Base-by-base conservation (phyloP, 2,113 vertebrate species). In the Callipepla squamata region DNA sequence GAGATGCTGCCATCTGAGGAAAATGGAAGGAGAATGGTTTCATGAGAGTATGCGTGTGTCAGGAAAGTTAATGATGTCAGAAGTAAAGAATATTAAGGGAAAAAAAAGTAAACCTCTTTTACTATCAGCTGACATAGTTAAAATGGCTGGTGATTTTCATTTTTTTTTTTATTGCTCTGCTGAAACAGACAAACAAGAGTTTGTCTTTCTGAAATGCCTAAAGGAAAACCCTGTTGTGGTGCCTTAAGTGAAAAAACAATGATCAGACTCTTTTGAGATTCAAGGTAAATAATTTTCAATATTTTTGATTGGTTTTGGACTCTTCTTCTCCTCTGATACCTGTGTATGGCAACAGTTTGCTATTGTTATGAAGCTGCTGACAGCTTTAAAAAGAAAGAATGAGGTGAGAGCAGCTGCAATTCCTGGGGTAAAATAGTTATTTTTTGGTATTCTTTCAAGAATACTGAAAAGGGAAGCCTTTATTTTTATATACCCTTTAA, bases 31-130 rank as follows among this genome's bases (percentile, higher is more conserved):
- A 58, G 4, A 15, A 6, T 6, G 4, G 3, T 47, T 82, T 61
- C 1, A 1, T 65, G 44, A 44, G 53, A 65, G 38, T 32, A 63
- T 2, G 25, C 6, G 7, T 1, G 0, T 34, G 19, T 12, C 22
- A 44, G 34, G n/a, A 32, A 20, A 7, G 9, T 40, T 42, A 47
- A n/a, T 42, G 10, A 23, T 61, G 53, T 61, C 62, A 67, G 28
- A 76, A 70, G 7, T 2, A 28, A 19, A 36, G 13, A n/a, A 13
- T 59, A 18, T 38, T 45, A 50, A 77, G 30, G 26, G 5, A 36
- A 5, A 36, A 75, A 74, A 78, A 38, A 7, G 0, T 2, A 23
- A 70, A 63, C 3, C 36, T 68, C 63, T 82, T 44, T 53, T 82
- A 25, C 17, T 80, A 48, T 48, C 59, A 38, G 6, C 42, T 63